Evolutionary conservation across 2,113 vertebrate species (phyloP).

Genomic region (Ptilorrhoa leucosticta): DNA sequence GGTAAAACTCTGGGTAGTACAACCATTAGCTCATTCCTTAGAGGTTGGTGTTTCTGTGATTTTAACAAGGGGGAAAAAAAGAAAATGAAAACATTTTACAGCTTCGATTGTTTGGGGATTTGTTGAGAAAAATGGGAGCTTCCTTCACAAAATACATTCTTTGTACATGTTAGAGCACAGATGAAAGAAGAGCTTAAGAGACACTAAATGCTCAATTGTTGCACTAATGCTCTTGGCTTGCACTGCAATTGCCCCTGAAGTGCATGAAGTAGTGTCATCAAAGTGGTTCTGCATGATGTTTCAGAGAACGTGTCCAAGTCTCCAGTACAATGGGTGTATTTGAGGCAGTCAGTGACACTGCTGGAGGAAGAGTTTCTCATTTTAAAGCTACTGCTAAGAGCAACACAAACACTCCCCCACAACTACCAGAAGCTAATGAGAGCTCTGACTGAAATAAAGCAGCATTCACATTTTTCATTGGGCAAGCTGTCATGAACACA

Average conservation of each 20-base stretch:
- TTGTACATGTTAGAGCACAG: neutral
- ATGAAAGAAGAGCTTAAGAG: neutral
- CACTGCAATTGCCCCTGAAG: neutral
- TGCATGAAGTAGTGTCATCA: neutral
- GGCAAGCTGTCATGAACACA: neutral
- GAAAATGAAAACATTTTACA: constrained; percentile 33
- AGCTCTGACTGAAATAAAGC: neutral
- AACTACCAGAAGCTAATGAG: neutral
- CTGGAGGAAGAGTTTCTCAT: neutral
- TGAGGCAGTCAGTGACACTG: neutral
- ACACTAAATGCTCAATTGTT: neutral
- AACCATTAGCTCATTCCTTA: constrained; percentile 42
- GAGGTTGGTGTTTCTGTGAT: constrained; percentile 49
- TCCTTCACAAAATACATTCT: constrained; percentile 16
- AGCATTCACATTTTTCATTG: neutral
- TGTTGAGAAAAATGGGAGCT: neutral
- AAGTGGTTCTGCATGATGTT: neutral
- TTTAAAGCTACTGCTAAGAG: neutral
- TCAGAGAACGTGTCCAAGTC: neutral
- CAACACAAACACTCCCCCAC: neutral
- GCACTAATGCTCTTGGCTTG: neutral
- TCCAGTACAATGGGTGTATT: neutral
- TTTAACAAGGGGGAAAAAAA: constrained; percentile 45
- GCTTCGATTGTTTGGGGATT: constrained; percentile 10
- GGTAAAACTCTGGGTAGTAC: constrained; percentile 22